Evolutionary conservation across 2,113 vertebrate species (phyloP), one percentile per base, ranked within the genome.

Genomic region (Boulengeromyrus knoepffleri): DNA sequence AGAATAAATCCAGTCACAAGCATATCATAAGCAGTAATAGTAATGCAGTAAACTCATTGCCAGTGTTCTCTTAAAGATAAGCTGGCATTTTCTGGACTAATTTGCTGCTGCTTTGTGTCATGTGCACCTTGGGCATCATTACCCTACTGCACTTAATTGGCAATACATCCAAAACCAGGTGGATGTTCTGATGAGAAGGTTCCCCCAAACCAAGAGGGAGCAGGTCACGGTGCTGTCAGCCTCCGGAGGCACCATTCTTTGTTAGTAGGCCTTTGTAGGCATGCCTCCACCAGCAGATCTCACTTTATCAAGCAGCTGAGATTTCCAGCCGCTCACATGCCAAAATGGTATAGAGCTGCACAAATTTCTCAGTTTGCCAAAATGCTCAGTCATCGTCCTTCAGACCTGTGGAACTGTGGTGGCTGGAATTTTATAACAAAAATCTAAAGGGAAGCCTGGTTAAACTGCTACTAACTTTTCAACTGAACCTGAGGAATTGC

Each of bases 71-170:
- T 47, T 49, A 24, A n/a, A 49, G 84, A 85, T 49, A 45, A 47
- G 6, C 84, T 85, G 84, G 45, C 24, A 27, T 86, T 50, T 86
- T 31, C 13, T 27, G 15, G 15, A 15, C 24, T 77, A 36, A 45
- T 36, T 89, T 21, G 17, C 3, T 27, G n/a, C 66, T 89, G 66
- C 31, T 52, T 31, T 80, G 27, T 77, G 66, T 89, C 62, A 89
- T 49, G 9, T 52, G 47, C 70, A 39, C 88, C 46, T 89, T 89
- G 47, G 46, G 31, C 45, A 77, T 89, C 66, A 87, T 87, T 87
- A 87, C 86, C 31, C 50, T 52, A 53, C 27, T 50, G 12, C 27
- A 50, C 27, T 87, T 87, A 87, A 87, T 53, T 87, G 86, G 86
- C 86, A 87, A 50, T 87, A 19, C 31, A 53, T 53, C 50, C n/a